Evolutionary conservation across 2,113 vertebrate genomes (phyloP), one percentile per base, ranked within the genome.

Genomic region (Carassius gibelio): DNA sequence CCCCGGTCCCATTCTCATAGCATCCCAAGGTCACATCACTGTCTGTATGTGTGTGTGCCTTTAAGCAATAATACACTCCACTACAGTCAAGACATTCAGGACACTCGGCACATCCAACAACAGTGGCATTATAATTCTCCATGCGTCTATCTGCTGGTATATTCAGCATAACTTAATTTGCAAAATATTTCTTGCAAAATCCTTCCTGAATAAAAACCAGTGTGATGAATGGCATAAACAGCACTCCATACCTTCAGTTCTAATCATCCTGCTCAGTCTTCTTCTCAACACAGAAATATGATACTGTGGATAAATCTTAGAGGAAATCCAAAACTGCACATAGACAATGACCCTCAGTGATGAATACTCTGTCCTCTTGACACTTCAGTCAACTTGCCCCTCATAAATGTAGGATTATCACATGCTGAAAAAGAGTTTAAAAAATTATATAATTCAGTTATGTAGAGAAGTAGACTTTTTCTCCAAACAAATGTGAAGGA

Each of bases 321-420:
- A 0, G n/a, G 81, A 75, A 82, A 81, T 90, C 87, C 91, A 87
- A 84, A 88, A 82, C 86, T 42, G 84, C 90, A 88, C 89, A 85
- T 78, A 91, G 91, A 88, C 82, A 87, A 71, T 11, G 64, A 77
- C 75, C 50, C 45, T 79, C 84, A 26, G 61, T 86, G 87, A 77
- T 76, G 88, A 42, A 57, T 74, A 75, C 71, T 62, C 52, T 52
- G 76, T 87, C 88, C 85, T 77, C 64, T 88, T 87, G 80, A 85
- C 78, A 88, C 86, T 85, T 89, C 82, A 90, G 88, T 91, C 90
- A 89, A 85, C 90, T 86, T 83, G 88, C 84, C 87, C 68, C 91
- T 87, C 34, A 88, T 81, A 86, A 87, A 83, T 90, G 92, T 90
- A 89, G 87, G 74, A 92, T 93, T 89, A 93, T 93, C 85, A 91